phyloP scores from a whole-genome alignment of 2,797 vertebrate species.

The Carapus acus region DNA sequence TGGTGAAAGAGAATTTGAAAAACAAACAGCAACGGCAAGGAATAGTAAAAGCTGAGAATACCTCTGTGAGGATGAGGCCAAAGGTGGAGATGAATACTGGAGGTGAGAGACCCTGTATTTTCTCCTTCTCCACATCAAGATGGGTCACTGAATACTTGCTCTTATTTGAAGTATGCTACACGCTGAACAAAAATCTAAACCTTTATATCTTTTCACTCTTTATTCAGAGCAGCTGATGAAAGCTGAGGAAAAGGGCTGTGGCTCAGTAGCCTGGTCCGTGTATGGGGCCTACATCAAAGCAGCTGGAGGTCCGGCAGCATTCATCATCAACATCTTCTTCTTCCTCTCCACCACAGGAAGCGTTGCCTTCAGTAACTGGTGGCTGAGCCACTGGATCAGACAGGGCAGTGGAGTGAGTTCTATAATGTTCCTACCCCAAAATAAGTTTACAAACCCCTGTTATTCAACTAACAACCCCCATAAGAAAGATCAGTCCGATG shows the following conservation, averaged over 20 bases:
- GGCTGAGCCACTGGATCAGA: slow-evolving; percentile 82
- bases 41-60: slow-evolving; percentile 28
- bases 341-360: slow-evolving; percentile 79
- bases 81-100: slow-evolving; percentile 52
- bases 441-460: slow-evolving; percentile 18
- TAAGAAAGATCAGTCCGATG: slow-evolving; percentile 39
- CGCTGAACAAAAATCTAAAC: background rate
- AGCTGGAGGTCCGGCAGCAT: slow-evolving; percentile 71
- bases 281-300: slow-evolving; percentile 78
- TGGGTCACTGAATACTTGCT: slow-evolving; percentile 6
- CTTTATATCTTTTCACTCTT: background rate
- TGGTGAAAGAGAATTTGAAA: slow-evolving; percentile 71
- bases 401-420: slow-evolving; percentile 80
- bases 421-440: slow-evolving; percentile 4
- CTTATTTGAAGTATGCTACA: background rate
- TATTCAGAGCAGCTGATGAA: slow-evolving; percentile 71
- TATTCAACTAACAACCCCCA: slow-evolving; percentile 27
- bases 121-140: slow-evolving; percentile 4
- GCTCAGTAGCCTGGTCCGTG: slow-evolving; percentile 70
- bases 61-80: slow-evolving; percentile 29
- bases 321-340: slow-evolving; percentile 71
- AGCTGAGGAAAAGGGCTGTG: slow-evolving; percentile 75
- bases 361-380: slow-evolving; percentile 80
- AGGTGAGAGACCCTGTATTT: slow-evolving; percentile 54
- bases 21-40: slow-evolving; percentile 54